Evolutionary conservation across 2,113 vertebrate species (phyloP).

Genomic region (Alosa alosa): DNA sequence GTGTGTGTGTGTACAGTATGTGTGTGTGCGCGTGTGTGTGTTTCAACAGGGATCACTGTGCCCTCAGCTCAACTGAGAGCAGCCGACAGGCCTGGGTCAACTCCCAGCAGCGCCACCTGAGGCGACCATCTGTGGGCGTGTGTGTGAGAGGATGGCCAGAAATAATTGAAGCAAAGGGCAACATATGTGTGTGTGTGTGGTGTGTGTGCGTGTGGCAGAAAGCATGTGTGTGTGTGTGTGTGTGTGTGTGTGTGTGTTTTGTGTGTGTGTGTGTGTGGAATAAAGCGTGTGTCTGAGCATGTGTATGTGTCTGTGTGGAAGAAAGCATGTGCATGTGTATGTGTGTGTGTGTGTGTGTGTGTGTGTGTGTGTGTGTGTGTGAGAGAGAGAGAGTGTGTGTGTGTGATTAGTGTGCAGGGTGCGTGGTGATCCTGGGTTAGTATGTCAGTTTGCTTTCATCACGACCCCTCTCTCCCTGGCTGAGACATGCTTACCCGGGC

Average conservation of each 20-base stretch:
- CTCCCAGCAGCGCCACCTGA: background rate
- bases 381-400: background rate
- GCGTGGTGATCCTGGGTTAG: constrained; percentile 51
- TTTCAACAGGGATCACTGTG: background rate
- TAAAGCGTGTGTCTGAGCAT: background rate
- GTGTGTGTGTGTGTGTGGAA: background rate
- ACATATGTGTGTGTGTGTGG: background rate
- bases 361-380: constrained; percentile 24
- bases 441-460: constrained; percentile 57
- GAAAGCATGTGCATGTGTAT: background rate
- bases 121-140: constrained; percentile 23
- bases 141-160: constrained; percentile 10
- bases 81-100: constrained; percentile 3
- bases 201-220: background rate
- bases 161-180: constrained; percentile 14
- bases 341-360: background rate
- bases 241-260: background rate
- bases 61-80: background rate
- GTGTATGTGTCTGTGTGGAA: constrained; percentile 12
- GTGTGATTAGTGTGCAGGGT: constrained; percentile 17
- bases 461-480: constrained; percentile 41
- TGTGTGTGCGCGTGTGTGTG: background rate
- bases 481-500: background rate
- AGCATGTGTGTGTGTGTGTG: background rate
- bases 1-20: background rate